phyloP scores from a whole-genome alignment of 1,140 invertebrate genomes.

The Temnothorax nylanderi region DNA sequence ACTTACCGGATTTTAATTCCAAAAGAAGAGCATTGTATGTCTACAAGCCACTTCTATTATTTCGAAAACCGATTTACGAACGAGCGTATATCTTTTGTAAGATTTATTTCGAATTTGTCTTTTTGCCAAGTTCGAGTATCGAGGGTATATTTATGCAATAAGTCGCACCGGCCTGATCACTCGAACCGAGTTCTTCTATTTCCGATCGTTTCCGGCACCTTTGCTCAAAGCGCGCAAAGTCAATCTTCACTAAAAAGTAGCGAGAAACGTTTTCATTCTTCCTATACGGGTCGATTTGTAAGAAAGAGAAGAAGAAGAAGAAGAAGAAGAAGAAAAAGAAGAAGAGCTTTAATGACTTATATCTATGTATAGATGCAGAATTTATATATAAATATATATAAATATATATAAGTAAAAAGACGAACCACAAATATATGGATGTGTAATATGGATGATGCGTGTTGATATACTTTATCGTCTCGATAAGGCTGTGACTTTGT shows the following conservation, averaged over 20 bases:
- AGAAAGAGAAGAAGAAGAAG: no score
- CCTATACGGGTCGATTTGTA: neutral
- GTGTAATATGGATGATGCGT: constrained; percentile 58
- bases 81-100: neutral
- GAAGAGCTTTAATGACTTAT: constrained; percentile 35
- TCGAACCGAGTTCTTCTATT: constrained; percentile 12
- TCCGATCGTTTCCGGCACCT: constrained; percentile 44
- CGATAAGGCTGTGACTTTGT: constrained; percentile 79
- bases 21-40: neutral
- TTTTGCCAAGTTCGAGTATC: neutral
- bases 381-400: constrained; percentile 10
- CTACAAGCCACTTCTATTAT: neutral
- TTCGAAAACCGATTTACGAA: neutral
- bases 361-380: constrained; percentile 28
- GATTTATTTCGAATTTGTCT: neutral
- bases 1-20: neutral
- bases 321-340: neutral
- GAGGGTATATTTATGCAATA: constrained; percentile 11
- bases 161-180: constrained; percentile 37
- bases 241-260: neutral
- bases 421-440: constrained; percentile 53
- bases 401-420: constrained; percentile 50
- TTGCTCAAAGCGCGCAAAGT: constrained; percentile 51
- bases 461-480: constrained; percentile 67
- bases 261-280: constrained; percentile 17